phyloP scores from a whole-genome alignment of 2,888 invertebrate species.

The Byasa hedistus region DNA sequence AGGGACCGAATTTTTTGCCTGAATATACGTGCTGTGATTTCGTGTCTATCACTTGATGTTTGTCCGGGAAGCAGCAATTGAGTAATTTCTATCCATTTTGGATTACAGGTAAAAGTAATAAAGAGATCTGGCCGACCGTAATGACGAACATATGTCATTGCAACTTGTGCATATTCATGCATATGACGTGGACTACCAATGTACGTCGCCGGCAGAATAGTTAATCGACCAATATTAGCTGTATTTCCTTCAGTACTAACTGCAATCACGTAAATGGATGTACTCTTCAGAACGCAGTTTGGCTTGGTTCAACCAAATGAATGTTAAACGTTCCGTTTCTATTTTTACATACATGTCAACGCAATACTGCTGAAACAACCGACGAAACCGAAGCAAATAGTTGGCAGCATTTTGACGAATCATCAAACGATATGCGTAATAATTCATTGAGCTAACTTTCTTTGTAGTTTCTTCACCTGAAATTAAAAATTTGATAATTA shows the following conservation, averaged over 20 bases:
- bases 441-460: conserved; percentile 27
- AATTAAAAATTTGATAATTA: no score
- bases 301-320: no score
- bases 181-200: conserved; percentile 33
- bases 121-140: no score
- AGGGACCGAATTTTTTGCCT: no score
- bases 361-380: conserved; percentile 34
- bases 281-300: conserved; percentile 9
- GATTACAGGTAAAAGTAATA: no score
- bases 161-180: conserved; percentile 36
- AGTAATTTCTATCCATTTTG: no score
- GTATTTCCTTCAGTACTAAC: conserved; percentile 36
- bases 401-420: conserved; percentile 35
- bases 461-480: conserved; percentile 34
- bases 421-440: conserved; percentile 37
- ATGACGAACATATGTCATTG: conserved; percentile 25
- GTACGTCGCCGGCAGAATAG: conserved; percentile 37
- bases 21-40: no score
- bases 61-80: conserved; percentile 29
- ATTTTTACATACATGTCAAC: conserved; percentile 35
- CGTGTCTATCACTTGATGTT: conserved; percentile 30
- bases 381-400: conserved; percentile 34
- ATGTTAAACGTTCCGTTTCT: no score
- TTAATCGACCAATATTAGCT: conserved; percentile 35
- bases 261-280: no score